Conservation (phyloP, 53 echinoderm and acorn worm species). For the Astropecten irregularis region DNA sequence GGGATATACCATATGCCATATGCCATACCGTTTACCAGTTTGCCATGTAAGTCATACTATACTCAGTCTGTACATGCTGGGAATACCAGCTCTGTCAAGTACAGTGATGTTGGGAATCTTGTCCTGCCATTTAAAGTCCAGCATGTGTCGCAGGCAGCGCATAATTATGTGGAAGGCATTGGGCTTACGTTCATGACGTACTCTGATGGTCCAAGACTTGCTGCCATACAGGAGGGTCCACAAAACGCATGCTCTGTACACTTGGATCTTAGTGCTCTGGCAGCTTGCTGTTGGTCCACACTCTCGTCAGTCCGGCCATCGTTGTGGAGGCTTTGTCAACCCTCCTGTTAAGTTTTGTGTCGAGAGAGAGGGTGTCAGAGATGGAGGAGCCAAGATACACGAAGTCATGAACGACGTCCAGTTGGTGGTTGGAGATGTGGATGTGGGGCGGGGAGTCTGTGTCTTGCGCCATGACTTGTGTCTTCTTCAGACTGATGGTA, state of each 20-base stretch:
- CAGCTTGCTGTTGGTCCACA: no score
- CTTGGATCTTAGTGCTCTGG: no score
- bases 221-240: constrained; percentile 23
- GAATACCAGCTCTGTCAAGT: not conserved
- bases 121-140: constrained; percentile 45
- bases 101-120: not conserved
- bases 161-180: constrained; percentile 32
- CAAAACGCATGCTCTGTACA: not conserved
- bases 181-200: no score
- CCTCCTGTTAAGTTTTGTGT: not conserved
- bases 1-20: no score
- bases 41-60: no score
- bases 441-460: not conserved
- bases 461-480: constrained; percentile 19
- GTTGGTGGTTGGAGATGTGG: not conserved
- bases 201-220: not conserved
- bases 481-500: constrained; percentile 20
- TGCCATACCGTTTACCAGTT: no score
- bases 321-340: no score
- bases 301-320: no score
- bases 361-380: not conserved
- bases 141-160: not conserved
- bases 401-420: no score
- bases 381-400: no score
- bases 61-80: constrained; percentile 8